These are phyloP conservation scores for Rhagologus leucostigma DNA, from an alignment of 2,113 vertebrate genomes.

Conservation along the genomic window DNA sequence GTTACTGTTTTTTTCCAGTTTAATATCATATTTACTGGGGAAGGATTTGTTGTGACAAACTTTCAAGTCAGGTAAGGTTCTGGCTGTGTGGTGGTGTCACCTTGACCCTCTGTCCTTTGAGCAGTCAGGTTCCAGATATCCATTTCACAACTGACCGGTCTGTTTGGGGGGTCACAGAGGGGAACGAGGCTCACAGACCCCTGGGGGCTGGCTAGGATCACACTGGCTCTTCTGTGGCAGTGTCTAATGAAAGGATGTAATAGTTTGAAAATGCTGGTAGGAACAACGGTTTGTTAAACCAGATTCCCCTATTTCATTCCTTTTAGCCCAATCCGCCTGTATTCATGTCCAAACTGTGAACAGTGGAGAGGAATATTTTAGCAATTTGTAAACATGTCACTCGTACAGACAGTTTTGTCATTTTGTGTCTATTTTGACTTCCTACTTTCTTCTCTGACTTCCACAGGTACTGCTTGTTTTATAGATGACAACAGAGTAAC, in stretches of 20 bases:
- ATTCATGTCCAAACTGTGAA: neutral
- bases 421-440: neutral
- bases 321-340: neutral
- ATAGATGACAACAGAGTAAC: neutral
- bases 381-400: neutral
- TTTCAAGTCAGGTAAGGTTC: constrained; percentile 51
- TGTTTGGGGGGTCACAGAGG: neutral
- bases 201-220: neutral
- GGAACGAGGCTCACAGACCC: neutral
- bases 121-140: neutral
- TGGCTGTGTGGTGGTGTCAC: neutral
- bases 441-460: neutral
- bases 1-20: constrained; percentile 48
- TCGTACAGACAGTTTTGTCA: neutral
- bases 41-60: constrained; percentile 46
- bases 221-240: neutral
- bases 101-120: neutral
- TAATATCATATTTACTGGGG: constrained; percentile 15
- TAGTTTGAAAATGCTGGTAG: neutral
- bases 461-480: neutral
- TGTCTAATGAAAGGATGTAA: neutral
- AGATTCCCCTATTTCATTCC: neutral
- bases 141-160: neutral
- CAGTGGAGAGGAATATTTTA: neutral
- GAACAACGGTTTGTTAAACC: neutral